These are phyloP conservation scores for Apis florea DNA, from an alignment of 1,140 invertebrate species.

Conservation along the genomic window DNA sequence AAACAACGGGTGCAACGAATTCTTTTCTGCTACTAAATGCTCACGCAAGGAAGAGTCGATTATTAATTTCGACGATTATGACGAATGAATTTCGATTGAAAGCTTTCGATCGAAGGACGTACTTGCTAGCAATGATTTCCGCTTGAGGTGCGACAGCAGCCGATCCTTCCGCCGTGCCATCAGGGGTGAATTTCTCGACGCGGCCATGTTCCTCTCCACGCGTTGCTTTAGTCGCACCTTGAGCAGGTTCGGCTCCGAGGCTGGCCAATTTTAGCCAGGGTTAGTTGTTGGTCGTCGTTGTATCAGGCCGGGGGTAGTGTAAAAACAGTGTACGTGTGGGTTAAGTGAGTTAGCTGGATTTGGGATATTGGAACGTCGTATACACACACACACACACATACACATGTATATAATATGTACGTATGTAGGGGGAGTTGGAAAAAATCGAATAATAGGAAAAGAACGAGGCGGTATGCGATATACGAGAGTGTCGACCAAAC, in stretches of 20 bases:
- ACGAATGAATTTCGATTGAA: conserved; percentile 18
- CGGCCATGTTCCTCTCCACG: conserved; percentile 89
- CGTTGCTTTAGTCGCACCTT: conserved; percentile 98
- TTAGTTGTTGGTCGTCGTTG: conserved; percentile 74
- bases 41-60: conserved; percentile 46
- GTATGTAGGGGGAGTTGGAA: too few species aligned
- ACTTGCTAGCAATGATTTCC: conserved; percentile 89
- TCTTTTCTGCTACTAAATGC: conserved; percentile 50
- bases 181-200: conserved; percentile 87
- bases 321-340: background rate
- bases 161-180: conserved; percentile 91
- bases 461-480: too few species aligned
- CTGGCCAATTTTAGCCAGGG: conserved; percentile 83
- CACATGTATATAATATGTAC: too few species aligned
- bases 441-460: too few species aligned
- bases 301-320: conserved; percentile 20
- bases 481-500: too few species aligned
- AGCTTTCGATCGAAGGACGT: conserved; percentile 78
- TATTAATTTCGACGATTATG: conserved; percentile 17
- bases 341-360: too few species aligned
- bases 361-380: too few species aligned
- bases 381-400: too few species aligned
- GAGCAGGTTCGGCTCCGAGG: conserved; percentile 97
- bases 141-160: conserved; percentile 88
- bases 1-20: conserved; percentile 71